A percentile compares a stretch with the other conserved stretches of the same genome.
phyloP scores from a whole-genome alignment of 2,888 invertebrate species.

The Mellilla xanthometata region DNA sequence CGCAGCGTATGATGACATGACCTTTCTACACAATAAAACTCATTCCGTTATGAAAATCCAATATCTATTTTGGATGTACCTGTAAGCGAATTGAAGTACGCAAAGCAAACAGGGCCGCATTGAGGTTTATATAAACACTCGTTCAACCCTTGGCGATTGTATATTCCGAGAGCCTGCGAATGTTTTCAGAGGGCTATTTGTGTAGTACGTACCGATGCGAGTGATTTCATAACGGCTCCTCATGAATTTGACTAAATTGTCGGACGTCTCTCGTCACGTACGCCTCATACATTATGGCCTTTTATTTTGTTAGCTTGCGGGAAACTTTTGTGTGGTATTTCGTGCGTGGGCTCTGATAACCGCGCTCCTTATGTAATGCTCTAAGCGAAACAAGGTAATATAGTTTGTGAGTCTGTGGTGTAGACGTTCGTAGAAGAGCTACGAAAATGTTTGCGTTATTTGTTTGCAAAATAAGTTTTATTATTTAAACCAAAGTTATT shows the following conservation, averaged over 20 bases:
- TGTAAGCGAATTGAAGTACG: conserved; percentile 7
- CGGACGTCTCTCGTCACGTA: conserved; percentile 7
- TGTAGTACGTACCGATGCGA: conserved; percentile 7
- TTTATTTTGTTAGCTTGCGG: conserved; percentile 3
- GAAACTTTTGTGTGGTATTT: neutral
- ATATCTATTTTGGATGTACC: conserved; percentile 10
- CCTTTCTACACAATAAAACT: conserved; percentile 5
- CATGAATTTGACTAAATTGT: conserved; percentile 18
- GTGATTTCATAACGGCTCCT: conserved; percentile 14
- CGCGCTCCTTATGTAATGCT: neutral
- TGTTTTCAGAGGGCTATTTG: conserved; percentile 23
- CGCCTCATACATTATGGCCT: conserved; percentile 4
- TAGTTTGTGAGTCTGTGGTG: too few relatives aligned
- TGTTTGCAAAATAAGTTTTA: too few relatives aligned
- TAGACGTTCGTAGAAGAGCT: too few relatives aligned
- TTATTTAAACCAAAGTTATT: too few relatives aligned
- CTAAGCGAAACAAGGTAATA: too few relatives aligned
- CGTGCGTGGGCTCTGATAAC: neutral
- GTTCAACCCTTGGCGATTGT: conserved; percentile 12
- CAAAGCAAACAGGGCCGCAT: conserved; percentile 5
- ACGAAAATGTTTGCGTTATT: too few relatives aligned
- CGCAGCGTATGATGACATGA: neutral
- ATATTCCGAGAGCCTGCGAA: conserved; percentile 17
- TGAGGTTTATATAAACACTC: neutral
- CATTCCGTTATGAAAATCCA: conserved; percentile 11